Evolutionary conservation across 2,113 vertebrate species (phyloP).

Genomic region (Elaphurus davidianus): DNA sequence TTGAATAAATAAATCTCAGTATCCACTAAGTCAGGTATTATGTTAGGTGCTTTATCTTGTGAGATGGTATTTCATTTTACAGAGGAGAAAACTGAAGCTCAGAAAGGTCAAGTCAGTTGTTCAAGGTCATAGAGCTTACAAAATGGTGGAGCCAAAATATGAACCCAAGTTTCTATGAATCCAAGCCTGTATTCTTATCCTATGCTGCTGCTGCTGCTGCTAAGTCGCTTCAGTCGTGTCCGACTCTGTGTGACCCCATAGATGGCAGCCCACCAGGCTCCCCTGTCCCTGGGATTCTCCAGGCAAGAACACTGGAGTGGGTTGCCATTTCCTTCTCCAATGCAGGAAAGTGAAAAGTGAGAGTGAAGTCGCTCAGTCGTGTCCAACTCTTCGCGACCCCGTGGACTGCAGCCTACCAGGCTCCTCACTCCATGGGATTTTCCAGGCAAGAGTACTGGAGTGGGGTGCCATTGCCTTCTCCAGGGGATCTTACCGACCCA

Average conservation of each 20-base stretch:
- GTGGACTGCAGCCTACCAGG: not conserved
- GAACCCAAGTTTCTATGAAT: not conserved
- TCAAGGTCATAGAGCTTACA: not conserved
- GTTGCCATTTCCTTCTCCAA: no score
- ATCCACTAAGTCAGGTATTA: not conserved
- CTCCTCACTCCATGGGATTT: not conserved
- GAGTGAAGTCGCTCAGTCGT: not conserved
- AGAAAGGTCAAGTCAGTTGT: not conserved
- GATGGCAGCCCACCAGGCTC: no score
- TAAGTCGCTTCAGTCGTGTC: no score
- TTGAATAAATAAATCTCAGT: constrained; percentile 10
- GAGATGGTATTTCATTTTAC: not conserved
- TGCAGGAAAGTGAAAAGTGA: not conserved
- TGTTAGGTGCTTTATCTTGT: not conserved
- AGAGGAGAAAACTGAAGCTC: not conserved
- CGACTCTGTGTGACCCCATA: no score
- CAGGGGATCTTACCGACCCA: not conserved
- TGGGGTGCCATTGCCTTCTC: not conserved
- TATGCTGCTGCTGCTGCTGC: no score
- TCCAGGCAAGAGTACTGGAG: not conserved
- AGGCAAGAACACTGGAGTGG: no score
- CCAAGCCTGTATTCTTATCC: not conserved
- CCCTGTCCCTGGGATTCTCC: no score
- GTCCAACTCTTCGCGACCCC: not conserved
- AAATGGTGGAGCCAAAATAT: not conserved